Base-by-base conservation (phyloP, 2,888 invertebrate species). In the Eulithis testata region DNA sequence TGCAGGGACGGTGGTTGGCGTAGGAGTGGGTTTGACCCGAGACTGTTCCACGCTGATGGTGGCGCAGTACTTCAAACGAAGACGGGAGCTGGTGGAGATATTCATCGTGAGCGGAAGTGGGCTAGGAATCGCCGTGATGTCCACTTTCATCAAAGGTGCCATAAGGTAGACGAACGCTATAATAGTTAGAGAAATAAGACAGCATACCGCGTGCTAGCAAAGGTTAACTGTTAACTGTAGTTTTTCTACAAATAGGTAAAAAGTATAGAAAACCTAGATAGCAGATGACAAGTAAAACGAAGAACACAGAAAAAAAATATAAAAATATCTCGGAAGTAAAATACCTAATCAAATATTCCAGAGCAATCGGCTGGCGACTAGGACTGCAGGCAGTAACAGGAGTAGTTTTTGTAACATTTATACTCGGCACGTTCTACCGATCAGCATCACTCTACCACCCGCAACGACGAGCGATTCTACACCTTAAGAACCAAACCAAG, bases 21-120 rank as follows among this genome's bases (percentile, higher is more conserved):
- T 97, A 60, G 98, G 98, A 63, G 97, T 97, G 63, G 97, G 97
- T 47, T 94, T 98, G 85, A 97, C 97, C 6, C 90, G 97, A 71
- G 97, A 97, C 87, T 97, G 97, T 79, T 96, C 97, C 27, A 97
- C 97, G 50, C 90, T 98, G 77, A 97, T 98, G 97, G 96, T 98
- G 69, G 97, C 97, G 49, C 97, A 97, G 86, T 98, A 98, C 91
- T 98, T 98, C 94, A 97, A 97, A 84, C 89, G 96, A 72, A 94
- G 96, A 77, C 91, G 98, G 67, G 97, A 98, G 87, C 94, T 97
- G 76, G 97, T 97, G 58, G 98, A 98, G 89, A 97, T 98, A 81
- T 96, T 97, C 86, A 96, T 97, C 73, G 96, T 97, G 61, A 96
- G 97, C 73, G 97, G 97, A 78, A 97, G 96, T 80, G 97, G 98